A percentile compares a stretch with the other conserved stretches of the same genome.
Evolutionary conservation across 2,888 invertebrate species (phyloP).

Genomic region (Ophraella communa): DNA sequence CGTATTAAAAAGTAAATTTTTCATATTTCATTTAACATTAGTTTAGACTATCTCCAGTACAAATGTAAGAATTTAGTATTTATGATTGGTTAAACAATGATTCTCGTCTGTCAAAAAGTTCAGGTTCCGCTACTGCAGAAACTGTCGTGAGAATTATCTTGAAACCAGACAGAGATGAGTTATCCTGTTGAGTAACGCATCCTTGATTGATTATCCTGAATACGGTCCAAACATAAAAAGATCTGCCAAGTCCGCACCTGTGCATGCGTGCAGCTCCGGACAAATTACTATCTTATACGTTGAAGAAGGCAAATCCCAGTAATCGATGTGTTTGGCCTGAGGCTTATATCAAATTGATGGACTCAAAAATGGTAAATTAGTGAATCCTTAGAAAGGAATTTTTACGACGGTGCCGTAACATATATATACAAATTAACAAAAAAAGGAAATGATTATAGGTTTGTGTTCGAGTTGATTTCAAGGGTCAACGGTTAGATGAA

Average conservation of each 20-base stretch:
- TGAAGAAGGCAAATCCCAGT: slow-evolving; percentile 9
- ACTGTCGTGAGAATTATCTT: no score
- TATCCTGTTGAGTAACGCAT: no score
- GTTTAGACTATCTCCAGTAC: no score
- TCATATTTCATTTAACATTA: no score
- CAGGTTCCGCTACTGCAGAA: no score
- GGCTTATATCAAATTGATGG: slow-evolving; percentile 14
- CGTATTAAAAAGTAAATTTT: no score
- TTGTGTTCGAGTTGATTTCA: background rate
- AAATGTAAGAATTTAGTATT: no score
- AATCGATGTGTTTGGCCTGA: slow-evolving; percentile 14
- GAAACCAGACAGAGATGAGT: no score
- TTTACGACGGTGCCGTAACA: slow-evolving; percentile 4
- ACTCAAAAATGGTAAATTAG: slow-evolving; percentile 15
- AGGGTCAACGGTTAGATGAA: slow-evolving; percentile 12
- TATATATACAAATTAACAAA: slow-evolving; percentile 10
- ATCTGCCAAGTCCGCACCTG: background rate
- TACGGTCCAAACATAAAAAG: no score
- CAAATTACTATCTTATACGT: background rate
- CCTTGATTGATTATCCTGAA: no score
- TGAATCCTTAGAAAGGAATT: slow-evolving; percentile 11
- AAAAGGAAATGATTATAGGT: slow-evolving; percentile 15
- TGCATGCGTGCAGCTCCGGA: slow-evolving; percentile 4
- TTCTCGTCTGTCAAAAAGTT: no score
- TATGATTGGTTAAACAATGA: no score